Evolutionary conservation across 2,888 invertebrate species (phyloP).

Genomic region (Caenorhabditis zanzibari): DNA sequence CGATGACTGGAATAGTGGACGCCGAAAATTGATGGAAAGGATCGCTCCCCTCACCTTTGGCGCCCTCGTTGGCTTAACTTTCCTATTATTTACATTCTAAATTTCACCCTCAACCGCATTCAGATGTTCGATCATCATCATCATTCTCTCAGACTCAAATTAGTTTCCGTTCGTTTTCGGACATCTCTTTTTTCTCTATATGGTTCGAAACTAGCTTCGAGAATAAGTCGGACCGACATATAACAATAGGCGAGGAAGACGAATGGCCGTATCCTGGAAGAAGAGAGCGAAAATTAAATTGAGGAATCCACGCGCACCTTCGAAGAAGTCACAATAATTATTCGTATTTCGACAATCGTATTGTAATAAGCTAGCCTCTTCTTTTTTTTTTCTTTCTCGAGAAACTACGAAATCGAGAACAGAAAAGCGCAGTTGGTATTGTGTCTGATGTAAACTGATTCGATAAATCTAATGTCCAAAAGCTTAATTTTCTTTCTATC

Average conservation of each 20-base stretch:
- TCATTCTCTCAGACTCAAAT: conserved; percentile 32
- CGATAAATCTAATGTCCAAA: conserved; percentile 7
- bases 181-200: conserved; percentile 3
- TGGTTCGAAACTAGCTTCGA: conserved; percentile 40
- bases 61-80: too few species aligned
- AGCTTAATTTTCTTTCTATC: conserved; percentile 17
- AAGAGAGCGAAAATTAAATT: conserved; percentile 35
- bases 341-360: conserved; percentile 41
- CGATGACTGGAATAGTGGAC: too few species aligned
- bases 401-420: conserved; percentile 9
- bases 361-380: conserved; percentile 37
- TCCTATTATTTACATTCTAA: not conserved
- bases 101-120: not conserved
- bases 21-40: too few species aligned
- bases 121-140: conserved; percentile 37
- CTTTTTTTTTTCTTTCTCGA: conserved; percentile 9
- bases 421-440: conserved; percentile 2
- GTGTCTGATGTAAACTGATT: conserved; percentile 30
- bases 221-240: conserved; percentile 29
- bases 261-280: conserved; percentile 36
- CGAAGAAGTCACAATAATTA: conserved; percentile 35
- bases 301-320: conserved; percentile 11
- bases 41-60: too few species aligned
- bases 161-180: conserved; percentile 39
- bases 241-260: conserved; percentile 35